Evolutionary conservation across 2,113 vertebrate genomes (phyloP).

Genomic region (Speoplatyrhinus poulsoni): DNA sequence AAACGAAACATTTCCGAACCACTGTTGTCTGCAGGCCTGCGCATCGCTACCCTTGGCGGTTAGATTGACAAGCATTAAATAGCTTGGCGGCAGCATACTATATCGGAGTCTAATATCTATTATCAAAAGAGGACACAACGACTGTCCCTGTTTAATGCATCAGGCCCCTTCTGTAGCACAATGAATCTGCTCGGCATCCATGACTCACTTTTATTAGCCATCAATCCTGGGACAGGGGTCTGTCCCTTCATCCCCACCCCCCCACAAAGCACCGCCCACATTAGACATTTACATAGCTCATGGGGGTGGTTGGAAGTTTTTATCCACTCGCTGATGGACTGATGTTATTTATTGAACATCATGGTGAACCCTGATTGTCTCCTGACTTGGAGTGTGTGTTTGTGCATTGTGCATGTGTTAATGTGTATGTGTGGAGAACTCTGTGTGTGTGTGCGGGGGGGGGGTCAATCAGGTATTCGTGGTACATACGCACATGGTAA

Average conservation of each 20-base stretch:
- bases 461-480: conserved; percentile 45
- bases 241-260: conserved; percentile 6
- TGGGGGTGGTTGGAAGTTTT: conserved; percentile 69
- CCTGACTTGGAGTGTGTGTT: conserved; percentile 30
- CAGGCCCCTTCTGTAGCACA: conserved; percentile 75
- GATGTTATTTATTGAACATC: conserved; percentile 69
- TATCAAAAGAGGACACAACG: conserved; percentile 80
- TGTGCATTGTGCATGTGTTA: background rate
- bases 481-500: conserved; percentile 54
- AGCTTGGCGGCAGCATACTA: conserved; percentile 65
- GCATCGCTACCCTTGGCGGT: conserved; percentile 37
- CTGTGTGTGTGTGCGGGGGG: background rate
- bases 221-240: conserved; percentile 69
- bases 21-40: conserved; percentile 19
- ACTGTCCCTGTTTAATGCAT: conserved; percentile 79
- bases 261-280: conserved; percentile 62
- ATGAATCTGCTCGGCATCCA: conserved; percentile 79
- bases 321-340: conserved; percentile 70
- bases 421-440: background rate
- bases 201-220: conserved; percentile 84
- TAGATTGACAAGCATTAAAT: conserved; percentile 79
- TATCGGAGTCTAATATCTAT: conserved; percentile 68
- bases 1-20: conserved; percentile 34
- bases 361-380: conserved; percentile 59
- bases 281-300: conserved; percentile 27